Base-by-base conservation (phyloP, 2,888 invertebrate species). In the Chloroclystis v-ata region DNA sequence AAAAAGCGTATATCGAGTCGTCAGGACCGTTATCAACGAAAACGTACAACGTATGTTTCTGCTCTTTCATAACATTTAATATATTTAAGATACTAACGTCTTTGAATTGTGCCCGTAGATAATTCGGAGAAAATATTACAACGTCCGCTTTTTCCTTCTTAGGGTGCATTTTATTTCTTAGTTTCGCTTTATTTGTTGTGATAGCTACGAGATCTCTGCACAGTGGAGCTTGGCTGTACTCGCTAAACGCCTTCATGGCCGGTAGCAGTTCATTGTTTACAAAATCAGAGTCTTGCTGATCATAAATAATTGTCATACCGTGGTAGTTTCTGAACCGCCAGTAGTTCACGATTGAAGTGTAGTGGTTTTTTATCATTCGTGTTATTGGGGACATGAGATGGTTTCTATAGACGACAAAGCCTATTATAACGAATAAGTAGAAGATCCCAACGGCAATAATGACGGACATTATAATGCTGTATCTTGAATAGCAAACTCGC, bases 81-180 rank as follows among this genome's bases (percentile, higher is more conserved):
- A 86, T 85, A 67, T 79, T 81, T 64, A 79, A 84, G 60, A 86
- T 84, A 52, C 79, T 80, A 39, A 85, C 78, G 33, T 84, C 74
- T 57, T 76, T 76, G 62, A 82, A 86, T 49, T 69, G 69, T 43
- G 78, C 72, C 58, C 70, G 77, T 69, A 85, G 71, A 59, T 80
- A 85, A 66, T 82, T 84, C 10, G 81, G 78, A 4, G 85, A 79
- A 61, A 86, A 86, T 51, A 86, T 66, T 26, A 84, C 50, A 13
- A 50, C 35, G 28, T 50, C 40, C 3, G 32, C 46, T n/a, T 37
- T 29, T 8, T 58, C 40, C 63, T 64, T 10, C 65, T 60, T 32
- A 63, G 67, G 29, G 20, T 37, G 43, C 28, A 46, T 39, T 43
- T 43, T 50, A 8, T 35, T 42, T 38, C 11, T 43, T 4, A 37